Evolutionary conservation across 2,888 invertebrate species (phyloP).

Genomic region (Nomada ruficornis): DNA sequence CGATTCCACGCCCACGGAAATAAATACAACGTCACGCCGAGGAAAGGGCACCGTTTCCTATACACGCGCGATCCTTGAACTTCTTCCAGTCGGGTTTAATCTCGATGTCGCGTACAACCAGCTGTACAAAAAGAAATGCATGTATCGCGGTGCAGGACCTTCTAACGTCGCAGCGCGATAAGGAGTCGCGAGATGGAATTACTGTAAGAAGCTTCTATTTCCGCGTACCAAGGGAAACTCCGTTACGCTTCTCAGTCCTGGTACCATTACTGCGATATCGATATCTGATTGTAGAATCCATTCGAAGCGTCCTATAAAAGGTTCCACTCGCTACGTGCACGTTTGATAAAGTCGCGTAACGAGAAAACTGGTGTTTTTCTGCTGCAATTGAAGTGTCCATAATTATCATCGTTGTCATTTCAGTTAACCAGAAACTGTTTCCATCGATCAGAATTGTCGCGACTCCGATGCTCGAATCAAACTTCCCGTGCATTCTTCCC

Average conservation of each 20-base stretch:
- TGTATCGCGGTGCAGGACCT: constrained; percentile 14
- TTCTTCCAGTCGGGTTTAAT: constrained; percentile 51
- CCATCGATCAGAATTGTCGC: no score
- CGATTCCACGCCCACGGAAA: constrained; percentile 58
- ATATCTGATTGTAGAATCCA: constrained; percentile 11
- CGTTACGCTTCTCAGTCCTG: neutral
- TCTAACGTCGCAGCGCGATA: neutral
- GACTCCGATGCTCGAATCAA: constrained; percentile 29
- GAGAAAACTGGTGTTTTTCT: neutral
- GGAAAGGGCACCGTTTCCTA: neutral
- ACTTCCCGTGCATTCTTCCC: constrained; percentile 42
- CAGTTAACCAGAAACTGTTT: no score
- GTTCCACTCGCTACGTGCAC: no score
- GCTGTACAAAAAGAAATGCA: neutral
- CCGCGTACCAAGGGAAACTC: neutral
- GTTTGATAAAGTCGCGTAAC: neutral
- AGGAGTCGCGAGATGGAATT: neutral
- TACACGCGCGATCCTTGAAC: constrained; percentile 9
- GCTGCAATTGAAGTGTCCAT: no score
- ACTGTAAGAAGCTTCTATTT: constrained; percentile 9
- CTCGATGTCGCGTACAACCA: constrained; percentile 16
- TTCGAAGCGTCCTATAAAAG: neutral
- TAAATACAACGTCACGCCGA: constrained; percentile 41
- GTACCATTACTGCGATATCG: constrained; percentile 24
- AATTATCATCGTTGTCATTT: no score